phyloP scores from a whole-genome alignment of 2,113 vertebrate species.

The Hippocampus zosterae region DNA sequence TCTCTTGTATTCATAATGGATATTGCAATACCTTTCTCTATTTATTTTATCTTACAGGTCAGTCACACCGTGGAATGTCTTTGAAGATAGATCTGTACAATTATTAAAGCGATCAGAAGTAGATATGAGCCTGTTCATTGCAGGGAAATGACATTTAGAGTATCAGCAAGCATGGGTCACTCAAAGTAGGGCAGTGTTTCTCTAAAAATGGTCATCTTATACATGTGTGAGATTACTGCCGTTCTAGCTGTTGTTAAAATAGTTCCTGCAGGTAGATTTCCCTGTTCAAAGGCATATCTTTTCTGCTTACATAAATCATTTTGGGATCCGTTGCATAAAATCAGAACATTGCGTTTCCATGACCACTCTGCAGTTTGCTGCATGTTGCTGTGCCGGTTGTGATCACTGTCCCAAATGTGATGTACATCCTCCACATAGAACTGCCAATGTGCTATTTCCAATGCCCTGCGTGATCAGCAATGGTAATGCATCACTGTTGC shows the following conservation, averaged over 20 bases:
- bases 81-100: background rate
- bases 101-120: background rate
- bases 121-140: background rate
- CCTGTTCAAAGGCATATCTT: slow-evolving; percentile 4
- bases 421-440: slow-evolving; percentile 15
- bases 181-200: background rate
- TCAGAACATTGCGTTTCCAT: slow-evolving; percentile 49
- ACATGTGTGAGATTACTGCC: no score
- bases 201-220: background rate
- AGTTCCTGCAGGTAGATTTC: background rate
- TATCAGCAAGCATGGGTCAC: background rate
- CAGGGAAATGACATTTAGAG: background rate
- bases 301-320: slow-evolving; percentile 24
- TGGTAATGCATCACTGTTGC: background rate
- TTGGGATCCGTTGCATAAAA: slow-evolving; percentile 43
- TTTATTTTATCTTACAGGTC: background rate
- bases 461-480: background rate
- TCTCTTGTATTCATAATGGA: no score
- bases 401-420: slow-evolving; percentile 39
- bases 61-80: background rate
- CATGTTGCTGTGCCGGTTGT: slow-evolving; percentile 30
- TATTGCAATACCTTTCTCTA: no score
- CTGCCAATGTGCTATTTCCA: background rate
- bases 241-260: background rate
- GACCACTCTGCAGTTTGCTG: slow-evolving; percentile 51